Evolutionary conservation across 2,888 invertebrate genomes (phyloP).

Genomic region (Ypsolopha scabrella): DNA sequence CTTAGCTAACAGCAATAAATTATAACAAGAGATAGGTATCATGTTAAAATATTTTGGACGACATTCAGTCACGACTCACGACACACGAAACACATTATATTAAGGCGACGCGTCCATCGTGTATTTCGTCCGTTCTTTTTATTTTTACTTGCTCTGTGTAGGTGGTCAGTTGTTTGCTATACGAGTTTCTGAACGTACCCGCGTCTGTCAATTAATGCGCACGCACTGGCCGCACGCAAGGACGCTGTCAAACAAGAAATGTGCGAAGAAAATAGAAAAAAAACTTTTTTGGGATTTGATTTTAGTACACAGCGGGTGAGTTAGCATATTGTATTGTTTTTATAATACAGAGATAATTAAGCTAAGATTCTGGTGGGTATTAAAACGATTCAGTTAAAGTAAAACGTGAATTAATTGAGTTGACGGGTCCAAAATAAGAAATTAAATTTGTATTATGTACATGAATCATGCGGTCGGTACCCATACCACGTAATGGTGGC

Average conservation of each 20-base stretch:
- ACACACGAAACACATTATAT: too few species aligned
- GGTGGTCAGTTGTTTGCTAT: too few species aligned
- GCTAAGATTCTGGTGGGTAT: too few species aligned
- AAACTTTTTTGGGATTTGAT: conserved; percentile 85
- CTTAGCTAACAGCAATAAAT: conserved; percentile 21
- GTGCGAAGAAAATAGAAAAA: conserved; percentile 43
- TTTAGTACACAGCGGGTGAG: conserved; percentile 89
- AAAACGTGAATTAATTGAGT: too few species aligned
- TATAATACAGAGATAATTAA: background rate
- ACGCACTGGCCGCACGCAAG: conserved; percentile 14
- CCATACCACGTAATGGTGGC: too few species aligned
- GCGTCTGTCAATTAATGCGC: too few species aligned
- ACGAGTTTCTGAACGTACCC: conserved; percentile 17
- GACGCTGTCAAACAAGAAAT: conserved; percentile 55
- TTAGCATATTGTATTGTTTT: conserved; percentile 9
- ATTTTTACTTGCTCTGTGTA: too few species aligned
- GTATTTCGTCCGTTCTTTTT: too few species aligned
- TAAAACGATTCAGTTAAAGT: too few species aligned
- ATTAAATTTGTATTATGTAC: too few species aligned
- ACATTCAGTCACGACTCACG: conserved; percentile 35
- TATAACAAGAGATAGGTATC: conserved; percentile 29
- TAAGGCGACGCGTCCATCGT: background rate
- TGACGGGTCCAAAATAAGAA: too few species aligned
- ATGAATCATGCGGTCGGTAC: too few species aligned
- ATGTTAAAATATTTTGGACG: conserved; percentile 20